Conservation (phyloP, 2,888 invertebrate species). For the Lagria hirta region DNA sequence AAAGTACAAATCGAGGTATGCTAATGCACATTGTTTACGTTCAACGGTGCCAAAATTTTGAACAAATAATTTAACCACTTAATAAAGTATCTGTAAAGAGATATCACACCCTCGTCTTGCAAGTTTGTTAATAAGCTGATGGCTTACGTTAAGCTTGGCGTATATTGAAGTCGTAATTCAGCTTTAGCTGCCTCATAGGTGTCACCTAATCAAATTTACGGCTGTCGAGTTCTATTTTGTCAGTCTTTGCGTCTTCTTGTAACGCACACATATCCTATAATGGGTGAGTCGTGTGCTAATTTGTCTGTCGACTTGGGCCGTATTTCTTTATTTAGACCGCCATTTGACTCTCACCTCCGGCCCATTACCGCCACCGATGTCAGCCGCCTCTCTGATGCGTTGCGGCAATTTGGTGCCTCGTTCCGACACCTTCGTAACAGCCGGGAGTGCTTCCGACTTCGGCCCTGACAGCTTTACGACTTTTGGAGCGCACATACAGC, state of each 20-base stretch:
- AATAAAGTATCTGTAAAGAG: too few relatives aligned
- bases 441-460: slow-evolving; percentile 48
- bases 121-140: slow-evolving; percentile 25
- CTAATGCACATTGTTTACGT: too few relatives aligned
- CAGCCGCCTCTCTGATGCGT: slow-evolving; percentile 42
- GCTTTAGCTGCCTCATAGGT: slow-evolving; percentile 50
- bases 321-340: slow-evolving; percentile 55
- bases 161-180: slow-evolving; percentile 50
- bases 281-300: slow-evolving; percentile 48
- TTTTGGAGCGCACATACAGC: slow-evolving; percentile 43
- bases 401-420: slow-evolving; percentile 46
- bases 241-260: slow-evolving; percentile 35
- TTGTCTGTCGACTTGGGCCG: slow-evolving; percentile 52
- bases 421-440: slow-evolving; percentile 44
- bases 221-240: slow-evolving; percentile 41
- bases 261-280: slow-evolving; percentile 28
- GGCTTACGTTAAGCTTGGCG: slow-evolving; percentile 18
- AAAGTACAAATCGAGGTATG: too few relatives aligned
- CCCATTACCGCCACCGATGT: slow-evolving; percentile 45
- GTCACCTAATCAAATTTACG: slow-evolving; percentile 55
- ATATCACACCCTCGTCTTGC: too few relatives aligned
- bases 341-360: slow-evolving; percentile 52
- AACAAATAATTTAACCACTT: too few relatives aligned
- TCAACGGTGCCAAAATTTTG: too few relatives aligned
- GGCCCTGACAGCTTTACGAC: slow-evolving; percentile 50